phyloP scores from a whole-genome alignment of 2,888 invertebrate species.

The Aricia artaxerxes region DNA sequence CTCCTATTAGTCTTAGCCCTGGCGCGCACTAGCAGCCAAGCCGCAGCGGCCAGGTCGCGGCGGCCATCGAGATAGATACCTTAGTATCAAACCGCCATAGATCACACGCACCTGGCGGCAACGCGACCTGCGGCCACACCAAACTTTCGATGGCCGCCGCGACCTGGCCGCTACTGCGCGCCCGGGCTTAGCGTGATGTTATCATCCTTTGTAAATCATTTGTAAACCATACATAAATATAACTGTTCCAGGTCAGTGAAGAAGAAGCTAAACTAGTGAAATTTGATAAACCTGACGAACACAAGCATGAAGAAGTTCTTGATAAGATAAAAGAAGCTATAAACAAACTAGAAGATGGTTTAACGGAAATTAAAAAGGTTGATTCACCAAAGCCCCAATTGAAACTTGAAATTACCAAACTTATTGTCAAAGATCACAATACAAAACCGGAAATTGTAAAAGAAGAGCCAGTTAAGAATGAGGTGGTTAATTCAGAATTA shows the following conservation, averaged over 20 bases:
- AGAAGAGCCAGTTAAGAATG: slow-evolving; percentile 32
- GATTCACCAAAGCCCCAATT: slow-evolving; percentile 47
- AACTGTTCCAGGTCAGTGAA: slow-evolving; percentile 53
- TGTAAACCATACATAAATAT: slow-evolving; percentile 22
- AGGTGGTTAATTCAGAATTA: slow-evolving; percentile 20
- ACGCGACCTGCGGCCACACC: too few relatives aligned
- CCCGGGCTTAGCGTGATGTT: too few relatives aligned
- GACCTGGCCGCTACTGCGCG: too few relatives aligned
- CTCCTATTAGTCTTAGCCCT: too few relatives aligned
- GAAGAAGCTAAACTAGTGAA: slow-evolving; percentile 63
- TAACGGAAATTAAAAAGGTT: slow-evolving; percentile 50
- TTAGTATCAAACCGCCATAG: too few relatives aligned
- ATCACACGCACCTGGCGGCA: too few relatives aligned
- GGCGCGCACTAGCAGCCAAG: too few relatives aligned
- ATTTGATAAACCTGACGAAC: slow-evolving; percentile 61
- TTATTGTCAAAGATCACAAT: slow-evolving; percentile 39
- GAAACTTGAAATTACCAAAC: slow-evolving; percentile 40
- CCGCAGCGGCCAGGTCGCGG: too few relatives aligned
- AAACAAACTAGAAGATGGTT: slow-evolving; percentile 64
- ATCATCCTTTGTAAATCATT: not conserved
- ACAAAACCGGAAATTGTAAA: slow-evolving; percentile 33
- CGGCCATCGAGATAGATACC: too few relatives aligned
- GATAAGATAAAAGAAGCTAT: slow-evolving; percentile 70
- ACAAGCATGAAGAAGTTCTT: slow-evolving; percentile 61
- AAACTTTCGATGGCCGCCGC: too few relatives aligned